These are phyloP conservation scores for Maniola hyperantus DNA, from an alignment of 2,888 invertebrate genomes.

Conservation along the genomic window DNA sequence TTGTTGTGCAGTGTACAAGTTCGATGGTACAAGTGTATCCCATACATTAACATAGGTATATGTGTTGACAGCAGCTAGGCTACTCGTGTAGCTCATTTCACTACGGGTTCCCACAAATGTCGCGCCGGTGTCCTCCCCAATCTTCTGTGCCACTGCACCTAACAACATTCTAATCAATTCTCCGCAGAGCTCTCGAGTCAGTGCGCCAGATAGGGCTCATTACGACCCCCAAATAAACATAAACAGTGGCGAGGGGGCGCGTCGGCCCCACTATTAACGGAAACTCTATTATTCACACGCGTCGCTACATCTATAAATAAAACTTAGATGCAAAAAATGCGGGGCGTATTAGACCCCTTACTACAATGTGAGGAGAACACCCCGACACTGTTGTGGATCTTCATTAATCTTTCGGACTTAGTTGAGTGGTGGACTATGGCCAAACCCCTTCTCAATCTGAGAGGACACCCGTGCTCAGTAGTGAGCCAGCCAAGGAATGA, in stretches of 20 bases:
- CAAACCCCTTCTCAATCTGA: too few species aligned
- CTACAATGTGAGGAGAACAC: slow-evolving; percentile 58
- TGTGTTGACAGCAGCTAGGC: slow-evolving; percentile 33
- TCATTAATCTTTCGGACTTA: slow-evolving; percentile 19
- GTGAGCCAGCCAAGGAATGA: too few species aligned
- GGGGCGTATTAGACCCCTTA: slow-evolving; percentile 51
- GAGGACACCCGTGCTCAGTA: too few species aligned
- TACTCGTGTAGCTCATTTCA: slow-evolving; percentile 52
- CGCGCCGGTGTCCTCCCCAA: slow-evolving; percentile 65
- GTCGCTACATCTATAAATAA: slow-evolving; percentile 77
- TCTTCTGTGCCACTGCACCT: slow-evolving; percentile 75
- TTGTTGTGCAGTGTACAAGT: too few species aligned
- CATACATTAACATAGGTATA: too few species aligned
- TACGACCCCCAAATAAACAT: slow-evolving; percentile 80
- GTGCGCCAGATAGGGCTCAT: slow-evolving; percentile 80
- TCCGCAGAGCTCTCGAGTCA: slow-evolving; percentile 81
- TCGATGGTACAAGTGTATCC: too few species aligned
- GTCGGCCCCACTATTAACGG: slow-evolving; percentile 76
- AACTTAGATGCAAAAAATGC: slow-evolving; percentile 65
- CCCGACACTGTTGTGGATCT: not conserved
- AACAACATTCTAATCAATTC: slow-evolving; percentile 83
- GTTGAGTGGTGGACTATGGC: not conserved
- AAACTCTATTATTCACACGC: slow-evolving; percentile 71
- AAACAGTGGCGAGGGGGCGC: slow-evolving; percentile 76
- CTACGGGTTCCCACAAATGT: slow-evolving; percentile 62